Evolutionary conservation across 2,797 vertebrate genomes (phyloP).

Genomic region (Lycodopsis pacificus): DNA sequence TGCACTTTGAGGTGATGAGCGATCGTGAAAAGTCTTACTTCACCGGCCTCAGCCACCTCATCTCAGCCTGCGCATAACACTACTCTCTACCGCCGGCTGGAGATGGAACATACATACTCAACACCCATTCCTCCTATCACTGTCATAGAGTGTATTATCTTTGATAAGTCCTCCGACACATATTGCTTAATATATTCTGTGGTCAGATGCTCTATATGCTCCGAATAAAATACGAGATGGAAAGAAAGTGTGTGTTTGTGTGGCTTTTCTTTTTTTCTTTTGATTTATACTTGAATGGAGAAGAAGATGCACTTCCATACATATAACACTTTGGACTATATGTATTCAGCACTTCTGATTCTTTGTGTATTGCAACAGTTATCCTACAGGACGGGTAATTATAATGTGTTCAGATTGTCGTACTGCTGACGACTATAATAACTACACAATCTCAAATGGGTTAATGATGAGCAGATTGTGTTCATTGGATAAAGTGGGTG

Average conservation of each 20-base stretch:
- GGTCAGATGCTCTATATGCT: constrained; percentile 73
- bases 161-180: constrained; percentile 63
- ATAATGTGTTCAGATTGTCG: neutral
- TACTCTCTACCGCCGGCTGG: constrained; percentile 28
- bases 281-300: neutral
- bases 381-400: too few relatives aligned
- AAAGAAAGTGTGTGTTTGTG: constrained; percentile 10
- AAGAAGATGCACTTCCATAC: neutral
- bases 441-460: neutral
- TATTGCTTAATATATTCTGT: constrained; percentile 75
- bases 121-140: constrained; percentile 67
- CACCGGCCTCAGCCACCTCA: constrained; percentile 91
- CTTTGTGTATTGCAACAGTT: neutral
- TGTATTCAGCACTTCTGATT: neutral
- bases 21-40: constrained; percentile 94
- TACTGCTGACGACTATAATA: neutral
- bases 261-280: neutral
- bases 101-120: constrained; percentile 49
- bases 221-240: constrained; percentile 65
- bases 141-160: constrained; percentile 71
- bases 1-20: constrained; percentile 96
- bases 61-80: constrained; percentile 90
- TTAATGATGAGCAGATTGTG: neutral
- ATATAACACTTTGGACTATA: neutral
- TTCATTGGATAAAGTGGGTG: neutral